A percentile compares a stretch with the other conserved stretches of the same genome.
phyloP scores from a whole-genome alignment of 2,888 invertebrate species.

The Eubasilissa splendida region DNA sequence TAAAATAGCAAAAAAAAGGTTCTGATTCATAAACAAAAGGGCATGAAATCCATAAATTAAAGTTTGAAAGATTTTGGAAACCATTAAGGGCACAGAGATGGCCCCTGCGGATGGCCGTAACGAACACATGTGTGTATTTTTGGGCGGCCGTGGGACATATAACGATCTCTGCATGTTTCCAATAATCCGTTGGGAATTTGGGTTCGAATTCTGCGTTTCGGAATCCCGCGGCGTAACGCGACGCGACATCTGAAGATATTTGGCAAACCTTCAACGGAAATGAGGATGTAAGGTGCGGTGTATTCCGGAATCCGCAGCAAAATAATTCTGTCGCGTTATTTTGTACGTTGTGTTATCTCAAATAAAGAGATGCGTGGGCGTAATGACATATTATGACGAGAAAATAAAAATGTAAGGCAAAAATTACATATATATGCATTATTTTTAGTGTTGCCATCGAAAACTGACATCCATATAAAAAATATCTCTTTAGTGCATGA shows the following conservation, averaged over 20 bases:
- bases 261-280: constrained; percentile 46
- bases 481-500: too few species aligned
- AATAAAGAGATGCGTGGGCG: too few species aligned
- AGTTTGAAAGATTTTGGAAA: neutral
- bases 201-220: neutral
- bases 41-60: constrained; percentile 1
- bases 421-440: too few species aligned
- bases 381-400: too few species aligned
- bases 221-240: constrained; percentile 14
- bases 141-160: neutral
- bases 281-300: constrained; percentile 15
- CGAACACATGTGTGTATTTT: constrained; percentile 20
- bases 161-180: neutral
- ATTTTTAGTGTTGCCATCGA: too few species aligned
- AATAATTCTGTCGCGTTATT: neutral
- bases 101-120: constrained; percentile 3
- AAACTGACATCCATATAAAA: too few species aligned
- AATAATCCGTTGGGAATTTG: constrained; percentile 24
- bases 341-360: too few species aligned
- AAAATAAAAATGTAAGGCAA: too few species aligned
- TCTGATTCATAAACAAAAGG: neutral
- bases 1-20: neutral
- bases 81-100: constrained; percentile 12
- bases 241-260: constrained; percentile 28
- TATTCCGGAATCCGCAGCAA: constrained; percentile 22